phyloP scores from a whole-genome alignment of 2,888 invertebrate species.

The Diarsia dahlii region DNA sequence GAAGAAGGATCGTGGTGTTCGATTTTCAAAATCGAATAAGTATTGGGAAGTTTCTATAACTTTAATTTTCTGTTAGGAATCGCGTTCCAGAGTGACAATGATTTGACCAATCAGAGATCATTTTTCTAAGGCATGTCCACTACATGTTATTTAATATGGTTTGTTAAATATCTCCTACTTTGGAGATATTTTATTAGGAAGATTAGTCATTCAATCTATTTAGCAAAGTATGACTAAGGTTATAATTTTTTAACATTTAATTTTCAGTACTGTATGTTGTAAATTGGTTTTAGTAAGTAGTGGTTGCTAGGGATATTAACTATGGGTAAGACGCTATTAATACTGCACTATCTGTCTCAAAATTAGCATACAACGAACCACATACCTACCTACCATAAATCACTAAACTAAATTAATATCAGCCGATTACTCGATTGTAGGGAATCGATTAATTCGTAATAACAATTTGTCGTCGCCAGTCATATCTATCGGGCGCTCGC shows the following conservation, averaged over 20 bases:
- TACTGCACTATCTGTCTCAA: constrained; percentile 9
- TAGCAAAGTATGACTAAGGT: too few relatives aligned
- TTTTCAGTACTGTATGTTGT: neutral
- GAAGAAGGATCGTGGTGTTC: neutral
- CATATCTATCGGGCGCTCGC: constrained; percentile 83
- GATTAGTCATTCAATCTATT: neutral
- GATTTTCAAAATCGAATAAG: constrained; percentile 28
- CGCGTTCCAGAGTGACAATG: neutral
- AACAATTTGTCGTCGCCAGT: constrained; percentile 88
- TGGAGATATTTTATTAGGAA: neutral
- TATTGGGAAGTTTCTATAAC: too few relatives aligned
- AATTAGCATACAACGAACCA: constrained; percentile 51
- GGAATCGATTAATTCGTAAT: constrained; percentile 87
- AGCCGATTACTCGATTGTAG: constrained; percentile 62
- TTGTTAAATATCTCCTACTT: neutral
- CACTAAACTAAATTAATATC: constrained; percentile 61
- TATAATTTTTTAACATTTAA: too few relatives aligned
- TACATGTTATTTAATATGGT: neutral
- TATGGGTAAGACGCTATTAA: neutral
- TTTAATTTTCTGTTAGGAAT: neutral
- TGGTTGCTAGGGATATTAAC: neutral
- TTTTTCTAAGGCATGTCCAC: neutral
- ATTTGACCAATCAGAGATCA: neutral
- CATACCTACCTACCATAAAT: constrained; percentile 54
- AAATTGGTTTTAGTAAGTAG: neutral